Base-by-base conservation (phyloP, 2,888 invertebrate species). In the Diaphora mendica region DNA sequence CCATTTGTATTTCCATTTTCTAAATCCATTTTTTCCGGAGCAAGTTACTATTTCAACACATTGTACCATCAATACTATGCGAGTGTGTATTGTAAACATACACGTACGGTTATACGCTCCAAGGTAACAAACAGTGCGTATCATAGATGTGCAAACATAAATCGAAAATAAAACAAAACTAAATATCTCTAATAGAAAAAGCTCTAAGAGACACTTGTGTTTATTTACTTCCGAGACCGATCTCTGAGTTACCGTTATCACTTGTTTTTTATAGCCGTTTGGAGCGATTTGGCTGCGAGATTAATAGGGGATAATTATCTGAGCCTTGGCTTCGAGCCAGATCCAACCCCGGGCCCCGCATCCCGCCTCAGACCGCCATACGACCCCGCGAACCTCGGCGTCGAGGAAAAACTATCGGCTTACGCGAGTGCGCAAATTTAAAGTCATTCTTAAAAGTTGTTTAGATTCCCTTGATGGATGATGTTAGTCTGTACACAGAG, bases 271-370 rank as follows among this genome's bases (percentile, higher is more conserved):
- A 85, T 82, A 83, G 79, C 79, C 84, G 84, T 82, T 84, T 83
- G 84, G 85, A 86, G 88, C 88, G 89, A 90, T 91, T 91, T 89
- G 89, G 89, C 88, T 85, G 81, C 75, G 85, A 91, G 91, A 92
- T 92, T 92, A 92, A 92, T 92, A 89, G 89, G 86, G 88, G 91
- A 91, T 92, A 91, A 91, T 92, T 91, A 92, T 91, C 88, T 86
- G 86, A 80, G 81, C 82, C 81, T 85, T 91, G 92, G 92, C 91
- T 74, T 71, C 35, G 73, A 73, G 91, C 92, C 91, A 91, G 79
- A 71, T 67, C 72, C 66, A 1, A 20, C 67, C 68, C 68, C 74
- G 72, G 33, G 73, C 68, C 59, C 72, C 71, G 65, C 71, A 42
- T 51, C 73, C 48, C 33, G 62, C 73, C 26, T 44, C 71, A 33